Evolutionary conservation across 1,140 invertebrate species (phyloP).

Genomic region (Drosophila yakuba): DNA sequence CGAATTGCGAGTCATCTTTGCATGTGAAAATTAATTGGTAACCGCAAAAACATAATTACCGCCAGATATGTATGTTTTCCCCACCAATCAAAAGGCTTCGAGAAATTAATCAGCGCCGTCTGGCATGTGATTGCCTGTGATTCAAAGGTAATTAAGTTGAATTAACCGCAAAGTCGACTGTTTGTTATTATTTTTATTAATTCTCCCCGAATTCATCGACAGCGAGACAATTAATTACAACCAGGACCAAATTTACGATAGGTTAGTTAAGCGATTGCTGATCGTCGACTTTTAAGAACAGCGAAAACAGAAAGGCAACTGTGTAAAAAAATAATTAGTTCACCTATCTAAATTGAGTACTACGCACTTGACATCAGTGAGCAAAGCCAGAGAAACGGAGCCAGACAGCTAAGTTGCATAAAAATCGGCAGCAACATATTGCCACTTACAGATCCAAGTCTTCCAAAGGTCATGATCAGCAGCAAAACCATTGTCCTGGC

Average conservation of each 20-base stretch:
- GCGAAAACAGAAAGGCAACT: constrained; percentile 63
- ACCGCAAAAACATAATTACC: constrained; percentile 46
- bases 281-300: constrained; percentile 58
- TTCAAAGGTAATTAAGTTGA: constrained; percentile 64
- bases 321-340: not conserved
- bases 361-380: constrained; percentile 59
- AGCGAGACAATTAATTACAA: not conserved
- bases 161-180: constrained; percentile 46
- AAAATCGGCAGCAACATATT: constrained; percentile 61
- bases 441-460: constrained; percentile 60
- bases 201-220: not conserved
- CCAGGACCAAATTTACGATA: not conserved
- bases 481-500: constrained; percentile 68
- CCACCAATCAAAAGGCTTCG: constrained; percentile 23
- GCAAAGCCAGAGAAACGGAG: constrained; percentile 61
- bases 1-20: constrained; percentile 35
- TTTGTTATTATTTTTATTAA: constrained; percentile 46
- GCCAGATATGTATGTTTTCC: not conserved
- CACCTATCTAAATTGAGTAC: not conserved
- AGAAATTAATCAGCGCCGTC: constrained; percentile 62
- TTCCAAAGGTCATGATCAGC: constrained; percentile 71
- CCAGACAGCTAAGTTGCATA: constrained; percentile 52
- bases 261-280: constrained; percentile 48
- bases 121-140: constrained; percentile 26
- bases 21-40: constrained; percentile 69